Percentiles rank a stretch among this genome's conserved stretches.
Conservation (phyloP, 1,140 invertebrate species). For the Drosophila sproati region DNA sequence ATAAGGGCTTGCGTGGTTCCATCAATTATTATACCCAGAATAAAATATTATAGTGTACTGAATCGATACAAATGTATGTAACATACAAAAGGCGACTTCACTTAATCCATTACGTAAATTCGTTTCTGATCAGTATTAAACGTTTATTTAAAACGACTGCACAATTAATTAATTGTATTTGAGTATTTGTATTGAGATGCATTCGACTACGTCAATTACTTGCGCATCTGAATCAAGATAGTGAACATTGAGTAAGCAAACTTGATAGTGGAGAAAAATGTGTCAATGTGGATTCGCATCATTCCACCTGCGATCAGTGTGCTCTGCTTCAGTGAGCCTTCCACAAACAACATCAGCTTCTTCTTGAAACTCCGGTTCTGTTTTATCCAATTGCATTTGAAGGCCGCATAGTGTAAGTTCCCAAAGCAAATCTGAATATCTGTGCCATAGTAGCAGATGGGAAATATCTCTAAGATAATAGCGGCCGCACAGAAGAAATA, state of each 20-base stretch:
- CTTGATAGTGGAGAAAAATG: conserved; percentile 52
- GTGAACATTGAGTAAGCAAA: conserved; percentile 55
- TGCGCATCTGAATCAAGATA: neutral
- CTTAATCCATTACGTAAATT: too few species aligned
- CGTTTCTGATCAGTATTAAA: too few species aligned
- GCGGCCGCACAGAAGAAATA: conserved; percentile 59
- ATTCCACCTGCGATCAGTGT: conserved; percentile 54
- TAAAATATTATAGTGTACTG: too few species aligned
- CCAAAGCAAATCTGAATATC: conserved; percentile 48
- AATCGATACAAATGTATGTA: too few species aligned
- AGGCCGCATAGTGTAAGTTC: conserved; percentile 51
- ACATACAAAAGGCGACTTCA: too few species aligned
- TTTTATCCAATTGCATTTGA: conserved; percentile 53
- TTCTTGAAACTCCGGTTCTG: conserved; percentile 50
- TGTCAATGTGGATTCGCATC: conserved; percentile 55
- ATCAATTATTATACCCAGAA: too few species aligned
- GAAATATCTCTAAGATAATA: conserved; percentile 60
- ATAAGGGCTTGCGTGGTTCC: too few species aligned
- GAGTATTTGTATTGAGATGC: neutral
- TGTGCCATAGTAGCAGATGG: conserved; percentile 60
- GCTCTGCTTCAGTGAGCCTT: conserved; percentile 38
- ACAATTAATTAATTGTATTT: too few species aligned
- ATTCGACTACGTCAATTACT: neutral
- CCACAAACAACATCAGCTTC: conserved; percentile 53
- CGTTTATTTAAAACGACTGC: too few species aligned